A percentile compares a stretch with the other conserved stretches of the same genome.
Conservation (phyloP, 1,140 invertebrate species). For the Trachymyrmex septentrionalis region DNA sequence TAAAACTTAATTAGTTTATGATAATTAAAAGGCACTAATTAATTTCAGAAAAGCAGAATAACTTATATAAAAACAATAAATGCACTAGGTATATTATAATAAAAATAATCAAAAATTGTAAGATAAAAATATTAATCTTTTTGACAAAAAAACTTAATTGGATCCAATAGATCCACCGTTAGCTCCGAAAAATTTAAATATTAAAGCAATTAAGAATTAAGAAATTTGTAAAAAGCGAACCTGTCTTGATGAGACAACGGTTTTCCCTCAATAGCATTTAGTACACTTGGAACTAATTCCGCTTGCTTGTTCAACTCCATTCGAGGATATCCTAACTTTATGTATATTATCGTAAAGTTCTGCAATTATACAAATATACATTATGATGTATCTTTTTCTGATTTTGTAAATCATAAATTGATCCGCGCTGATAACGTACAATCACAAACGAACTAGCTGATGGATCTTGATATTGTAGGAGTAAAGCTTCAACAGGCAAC, state of each 20-base stretch:
- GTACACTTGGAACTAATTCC: slow-evolving; percentile 91
- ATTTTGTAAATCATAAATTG: slow-evolving; percentile 35
- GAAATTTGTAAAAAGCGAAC: slow-evolving; percentile 82
- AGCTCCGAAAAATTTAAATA: too few species aligned
- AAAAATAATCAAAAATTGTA: too few species aligned
- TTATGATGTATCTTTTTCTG: neutral
- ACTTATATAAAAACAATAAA: too few species aligned
- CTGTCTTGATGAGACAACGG: slow-evolving; percentile 95
- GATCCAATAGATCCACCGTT: too few species aligned
- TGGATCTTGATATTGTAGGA: slow-evolving; percentile 94
- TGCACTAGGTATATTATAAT: too few species aligned
- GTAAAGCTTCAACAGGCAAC: slow-evolving; percentile 94
- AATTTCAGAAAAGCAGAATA: too few species aligned
- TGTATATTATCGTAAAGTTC: slow-evolving; percentile 98
- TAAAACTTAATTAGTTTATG: too few species aligned
- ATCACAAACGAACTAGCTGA: slow-evolving; percentile 93
- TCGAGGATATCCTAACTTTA: slow-evolving; percentile 96
- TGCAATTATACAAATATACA: slow-evolving; percentile 85
- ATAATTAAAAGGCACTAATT: too few species aligned
- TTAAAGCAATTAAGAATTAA: neutral
- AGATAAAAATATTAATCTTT: too few species aligned
- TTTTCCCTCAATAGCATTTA: slow-evolving; percentile 93
- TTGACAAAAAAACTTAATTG: too few species aligned
- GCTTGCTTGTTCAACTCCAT: slow-evolving; percentile 92
- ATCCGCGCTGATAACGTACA: slow-evolving; percentile 86